A percentile compares a stretch with the other conserved stretches of the same genome.
Conservation (phyloP, 2,113 vertebrate species). For the Genyomyrus donnyi region DNA sequence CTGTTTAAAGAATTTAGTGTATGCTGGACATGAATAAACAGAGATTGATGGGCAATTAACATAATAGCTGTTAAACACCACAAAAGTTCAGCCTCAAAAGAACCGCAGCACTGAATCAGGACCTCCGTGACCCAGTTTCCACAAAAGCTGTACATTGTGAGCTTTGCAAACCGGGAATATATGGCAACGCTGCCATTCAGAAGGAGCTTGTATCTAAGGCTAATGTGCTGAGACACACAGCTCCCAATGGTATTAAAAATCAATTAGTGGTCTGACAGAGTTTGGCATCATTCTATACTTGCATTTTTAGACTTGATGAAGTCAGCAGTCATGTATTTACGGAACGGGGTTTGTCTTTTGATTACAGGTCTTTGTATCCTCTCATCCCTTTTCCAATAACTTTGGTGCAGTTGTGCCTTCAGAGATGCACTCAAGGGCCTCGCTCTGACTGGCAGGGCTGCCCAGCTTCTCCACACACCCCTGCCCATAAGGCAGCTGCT, state of each 20-base stretch:
- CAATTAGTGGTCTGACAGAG: neutral
- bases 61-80: neutral
- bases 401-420: neutral
- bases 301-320: neutral
- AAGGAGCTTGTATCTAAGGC: neutral
- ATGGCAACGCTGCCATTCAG: neutral
- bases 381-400: neutral
- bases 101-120: neutral
- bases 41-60: neutral
- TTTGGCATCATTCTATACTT: neutral
- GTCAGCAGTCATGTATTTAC: neutral
- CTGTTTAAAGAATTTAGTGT: neutral
- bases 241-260: neutral
- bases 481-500: constrained; percentile 48
- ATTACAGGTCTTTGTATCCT: neutral
- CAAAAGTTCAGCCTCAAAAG: neutral
- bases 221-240: neutral
- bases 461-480: constrained; percentile 15
- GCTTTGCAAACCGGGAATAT: neutral
- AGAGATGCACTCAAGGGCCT: constrained; percentile 8
- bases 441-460: constrained; percentile 29
- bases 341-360: neutral
- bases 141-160: neutral
- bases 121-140: neutral
- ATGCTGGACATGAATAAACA: neutral